Conservation (phyloP, 2,888 invertebrate genomes). For the Crossocerus cetratus region DNA sequence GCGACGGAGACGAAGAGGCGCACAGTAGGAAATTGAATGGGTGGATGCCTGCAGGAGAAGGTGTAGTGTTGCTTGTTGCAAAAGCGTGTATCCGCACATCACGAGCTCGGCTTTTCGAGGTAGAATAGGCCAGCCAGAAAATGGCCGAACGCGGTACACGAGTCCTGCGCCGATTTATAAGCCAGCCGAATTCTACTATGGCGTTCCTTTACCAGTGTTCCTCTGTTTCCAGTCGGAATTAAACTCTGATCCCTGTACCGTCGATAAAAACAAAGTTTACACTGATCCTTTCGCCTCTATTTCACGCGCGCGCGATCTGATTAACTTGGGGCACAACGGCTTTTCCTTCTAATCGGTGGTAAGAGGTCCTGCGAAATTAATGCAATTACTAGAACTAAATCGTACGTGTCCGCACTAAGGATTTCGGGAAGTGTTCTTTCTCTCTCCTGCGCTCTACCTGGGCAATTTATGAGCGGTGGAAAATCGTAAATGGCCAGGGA, state of each 20-base stretch:
- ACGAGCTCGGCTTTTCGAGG: conserved; percentile 24
- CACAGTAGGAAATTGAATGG: too few relatives aligned
- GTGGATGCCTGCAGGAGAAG: too few relatives aligned
- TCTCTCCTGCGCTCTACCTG: not conserved
- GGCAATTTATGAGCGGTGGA: conserved; percentile 26
- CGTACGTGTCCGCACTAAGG: not conserved
- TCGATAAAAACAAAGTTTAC: too few relatives aligned
- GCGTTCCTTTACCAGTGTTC: too few relatives aligned
- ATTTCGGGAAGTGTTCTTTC: conserved; percentile 1
- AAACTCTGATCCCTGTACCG: too few relatives aligned
- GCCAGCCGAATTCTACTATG: too few relatives aligned
- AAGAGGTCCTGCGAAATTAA: conserved; percentile 7
- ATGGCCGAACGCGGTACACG: conserved; percentile 44
- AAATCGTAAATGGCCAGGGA: conserved; percentile 20
- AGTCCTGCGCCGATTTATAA: conserved; percentile 42
- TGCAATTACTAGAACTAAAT: not conserved
- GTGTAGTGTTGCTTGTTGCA: too few relatives aligned
- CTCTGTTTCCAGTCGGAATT: too few relatives aligned
- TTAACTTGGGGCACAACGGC: not conserved
- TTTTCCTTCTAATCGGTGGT: conserved; percentile 1
- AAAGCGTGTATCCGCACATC: not conserved
- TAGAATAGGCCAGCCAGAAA: conserved; percentile 44
- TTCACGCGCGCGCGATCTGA: not conserved
- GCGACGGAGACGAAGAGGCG: too few relatives aligned
- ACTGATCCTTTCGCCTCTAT: too few relatives aligned